A percentile compares a stretch with the other conserved stretches of the same genome.
These are phyloP conservation scores for Callocephalon fimbriatum DNA, from an alignment of 2,113 vertebrate species.

Conservation along the genomic window DNA sequence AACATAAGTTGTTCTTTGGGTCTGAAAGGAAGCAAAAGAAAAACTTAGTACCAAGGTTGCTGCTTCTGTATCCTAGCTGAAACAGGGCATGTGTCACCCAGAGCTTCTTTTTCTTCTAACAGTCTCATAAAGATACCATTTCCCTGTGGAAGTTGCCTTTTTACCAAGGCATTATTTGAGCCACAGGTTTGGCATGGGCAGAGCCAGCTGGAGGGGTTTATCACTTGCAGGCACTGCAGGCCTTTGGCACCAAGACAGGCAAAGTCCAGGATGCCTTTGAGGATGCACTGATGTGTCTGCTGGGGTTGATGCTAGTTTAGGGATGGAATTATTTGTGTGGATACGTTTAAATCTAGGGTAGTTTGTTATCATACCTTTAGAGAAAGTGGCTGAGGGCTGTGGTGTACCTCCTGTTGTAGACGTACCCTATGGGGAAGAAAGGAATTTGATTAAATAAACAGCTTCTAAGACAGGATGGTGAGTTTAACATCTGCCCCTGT, in stretches of 20 bases:
- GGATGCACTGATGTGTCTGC: neutral
- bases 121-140: neutral
- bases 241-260: neutral
- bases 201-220: neutral
- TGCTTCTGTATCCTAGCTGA: neutral
- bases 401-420: neutral
- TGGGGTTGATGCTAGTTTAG: neutral
- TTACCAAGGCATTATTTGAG: neutral
- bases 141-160: neutral
- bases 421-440: neutral
- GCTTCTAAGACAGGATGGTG: neutral
- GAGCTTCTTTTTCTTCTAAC: neutral
- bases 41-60: neutral
- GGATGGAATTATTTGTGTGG: neutral
- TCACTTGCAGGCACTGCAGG: neutral
- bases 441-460: neutral
- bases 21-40: neutral
- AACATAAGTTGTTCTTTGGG: neutral
- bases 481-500: constrained; percentile 52
- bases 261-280: neutral
- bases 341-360: neutral
- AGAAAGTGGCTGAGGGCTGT: neutral
- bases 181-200: neutral
- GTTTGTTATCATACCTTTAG: neutral
- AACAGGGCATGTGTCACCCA: neutral